Conservation (phyloP, 2,797 vertebrate genomes). For the Eptatretus atami region DNA sequence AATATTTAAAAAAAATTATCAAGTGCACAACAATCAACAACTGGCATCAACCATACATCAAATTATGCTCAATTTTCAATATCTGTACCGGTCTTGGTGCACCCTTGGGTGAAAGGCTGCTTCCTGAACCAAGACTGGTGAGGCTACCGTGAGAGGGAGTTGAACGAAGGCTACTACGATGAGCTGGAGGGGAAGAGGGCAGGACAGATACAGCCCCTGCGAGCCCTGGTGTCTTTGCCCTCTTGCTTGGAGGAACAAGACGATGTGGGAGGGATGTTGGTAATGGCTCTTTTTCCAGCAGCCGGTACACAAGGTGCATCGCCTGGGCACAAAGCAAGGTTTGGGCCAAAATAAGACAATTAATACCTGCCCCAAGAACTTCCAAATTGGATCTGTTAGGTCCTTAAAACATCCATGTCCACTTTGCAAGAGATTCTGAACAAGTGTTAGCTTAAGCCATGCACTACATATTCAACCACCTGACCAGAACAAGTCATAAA, state of each 20-base stretch:
- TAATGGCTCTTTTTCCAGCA: constrained; percentile 81
- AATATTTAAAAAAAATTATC: too few relatives aligned
- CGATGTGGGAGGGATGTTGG: constrained; percentile 38
- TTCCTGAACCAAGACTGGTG: constrained; percentile 65
- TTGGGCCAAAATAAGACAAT: too few relatives aligned
- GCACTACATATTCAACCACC: too few relatives aligned
- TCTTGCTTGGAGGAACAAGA: constrained; percentile 60
- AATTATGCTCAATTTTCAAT: too few relatives aligned
- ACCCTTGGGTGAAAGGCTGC: constrained; percentile 78
- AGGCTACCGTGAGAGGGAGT: constrained; percentile 71
- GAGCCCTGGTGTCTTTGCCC: constrained; percentile 40
- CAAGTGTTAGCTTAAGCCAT: too few relatives aligned
- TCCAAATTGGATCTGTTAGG: too few relatives aligned
- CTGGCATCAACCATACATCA: too few relatives aligned
- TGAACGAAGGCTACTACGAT: constrained; percentile 62
- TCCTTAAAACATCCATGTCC: too few relatives aligned
- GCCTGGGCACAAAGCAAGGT: constrained; percentile 20
- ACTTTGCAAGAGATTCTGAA: too few relatives aligned
- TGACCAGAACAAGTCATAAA: too few relatives aligned
- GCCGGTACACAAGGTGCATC: constrained; percentile 91
- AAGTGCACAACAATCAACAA: too few relatives aligned
- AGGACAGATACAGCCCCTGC: constrained; percentile 32
- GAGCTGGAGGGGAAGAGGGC: constrained; percentile 47
- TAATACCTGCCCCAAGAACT: too few relatives aligned
- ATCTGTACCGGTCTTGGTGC: constrained; percentile 9